These are phyloP conservation scores for Archaeoteleia sp. DNA, from an alignment of 2,888 invertebrate species.

Conservation along the genomic window DNA sequence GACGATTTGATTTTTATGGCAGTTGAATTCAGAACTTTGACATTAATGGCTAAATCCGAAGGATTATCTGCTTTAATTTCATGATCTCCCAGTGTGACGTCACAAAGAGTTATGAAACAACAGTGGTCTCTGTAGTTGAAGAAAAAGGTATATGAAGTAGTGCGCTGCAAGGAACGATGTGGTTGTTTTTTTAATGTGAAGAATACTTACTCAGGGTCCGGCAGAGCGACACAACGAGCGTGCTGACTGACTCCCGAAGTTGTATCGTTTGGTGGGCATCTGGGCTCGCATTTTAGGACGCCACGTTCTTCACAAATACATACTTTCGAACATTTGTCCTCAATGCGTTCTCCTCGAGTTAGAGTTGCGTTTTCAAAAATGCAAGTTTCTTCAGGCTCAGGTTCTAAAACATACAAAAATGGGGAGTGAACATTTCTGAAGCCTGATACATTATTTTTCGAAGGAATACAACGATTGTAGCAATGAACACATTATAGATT, in stretches of 20 bases:
- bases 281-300: slow-evolving; percentile 83
- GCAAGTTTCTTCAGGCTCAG: slow-evolving; percentile 77
- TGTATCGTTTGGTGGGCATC: slow-evolving; percentile 76
- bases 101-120: slow-evolving; percentile 90
- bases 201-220: too few species aligned
- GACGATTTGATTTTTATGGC: slow-evolving; percentile 69
- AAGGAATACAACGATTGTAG: too few species aligned
- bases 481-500: too few species aligned
- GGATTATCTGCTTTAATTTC: slow-evolving; percentile 75
- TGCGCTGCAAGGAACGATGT: too few species aligned
- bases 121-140: slow-evolving; percentile 84
- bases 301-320: slow-evolving; percentile 87
- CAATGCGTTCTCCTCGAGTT: slow-evolving; percentile 82
- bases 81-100: slow-evolving; percentile 87
- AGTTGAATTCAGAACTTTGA: slow-evolving; percentile 71
- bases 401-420: slow-evolving; percentile 22
- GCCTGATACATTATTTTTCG: too few species aligned
- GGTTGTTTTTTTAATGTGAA: too few species aligned
- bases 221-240: too few species aligned
- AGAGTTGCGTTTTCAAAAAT: slow-evolving; percentile 83
- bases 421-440: too few species aligned
- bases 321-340: slow-evolving; percentile 87
- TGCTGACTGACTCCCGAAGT: too few species aligned
- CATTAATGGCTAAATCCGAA: slow-evolving; percentile 67
- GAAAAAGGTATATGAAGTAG: too few species aligned